Conservation (phyloP, 2,888 invertebrate genomes). For the Dynastes hyllus region DNA sequence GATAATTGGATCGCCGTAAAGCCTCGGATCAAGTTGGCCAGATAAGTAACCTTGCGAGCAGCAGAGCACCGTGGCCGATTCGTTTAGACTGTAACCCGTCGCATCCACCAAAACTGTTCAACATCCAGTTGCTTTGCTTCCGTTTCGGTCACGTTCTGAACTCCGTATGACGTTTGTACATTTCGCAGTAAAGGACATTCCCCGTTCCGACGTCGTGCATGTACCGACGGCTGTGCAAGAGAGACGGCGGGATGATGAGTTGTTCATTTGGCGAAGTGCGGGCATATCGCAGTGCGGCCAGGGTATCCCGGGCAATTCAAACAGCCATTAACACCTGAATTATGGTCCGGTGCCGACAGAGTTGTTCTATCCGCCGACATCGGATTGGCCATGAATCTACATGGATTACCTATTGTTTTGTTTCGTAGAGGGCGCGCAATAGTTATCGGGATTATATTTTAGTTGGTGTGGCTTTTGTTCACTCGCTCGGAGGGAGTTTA, state of each 20-base stretch:
- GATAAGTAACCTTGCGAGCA: slow-evolving; percentile 69
- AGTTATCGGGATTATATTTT: slow-evolving; percentile 52
- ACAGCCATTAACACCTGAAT: slow-evolving; percentile 70
- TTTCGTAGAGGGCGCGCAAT: slow-evolving; percentile 53
- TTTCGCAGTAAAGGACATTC: slow-evolving; percentile 68
- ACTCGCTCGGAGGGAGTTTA: slow-evolving; percentile 13
- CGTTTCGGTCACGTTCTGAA: slow-evolving; percentile 63
- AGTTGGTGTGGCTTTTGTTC: slow-evolving; percentile 43
- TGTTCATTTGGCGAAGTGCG: slow-evolving; percentile 70
- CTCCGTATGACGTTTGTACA: slow-evolving; percentile 66
- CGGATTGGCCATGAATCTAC: slow-evolving; percentile 68
- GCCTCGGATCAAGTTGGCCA: slow-evolving; percentile 70
- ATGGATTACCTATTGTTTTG: slow-evolving; percentile 64
- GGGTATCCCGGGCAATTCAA: slow-evolving; percentile 68
- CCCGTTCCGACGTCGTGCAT: slow-evolving; percentile 61
- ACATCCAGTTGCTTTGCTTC: neutral
- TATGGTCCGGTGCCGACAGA: slow-evolving; percentile 70
- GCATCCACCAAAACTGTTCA: slow-evolving; percentile 51
- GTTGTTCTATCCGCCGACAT: slow-evolving; percentile 68
- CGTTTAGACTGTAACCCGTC: slow-evolving; percentile 64
- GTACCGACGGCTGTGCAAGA: slow-evolving; percentile 60
- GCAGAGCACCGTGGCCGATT: slow-evolving; percentile 55
- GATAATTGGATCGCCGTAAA: slow-evolving; percentile 70
- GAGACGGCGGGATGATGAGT: slow-evolving; percentile 67
- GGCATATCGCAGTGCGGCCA: slow-evolving; percentile 70